Base-by-base conservation (phyloP, 2,113 vertebrate genomes). In the Nematolebias whitei region DNA sequence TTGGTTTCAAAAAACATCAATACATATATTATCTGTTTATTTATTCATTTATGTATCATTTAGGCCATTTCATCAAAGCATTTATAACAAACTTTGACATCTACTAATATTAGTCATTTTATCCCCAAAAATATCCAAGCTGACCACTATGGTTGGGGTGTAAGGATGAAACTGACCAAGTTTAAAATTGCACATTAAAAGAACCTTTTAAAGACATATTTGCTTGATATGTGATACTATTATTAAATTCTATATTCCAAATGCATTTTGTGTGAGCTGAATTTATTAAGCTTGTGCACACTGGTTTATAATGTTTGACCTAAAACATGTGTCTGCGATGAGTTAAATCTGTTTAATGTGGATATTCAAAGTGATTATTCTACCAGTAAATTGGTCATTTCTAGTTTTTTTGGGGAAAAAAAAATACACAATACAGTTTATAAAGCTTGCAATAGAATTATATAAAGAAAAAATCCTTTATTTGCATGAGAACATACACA, bases 391-490 rank as follows among this genome's bases (percentile, higher is more conserved):
- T 29, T 0, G 18, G 4, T 18, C 5, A 15, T 18, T 19, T 20
- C 35, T 52, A n/a, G 57, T 39, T 14, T 23, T 48, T 61, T 35
- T 57, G 12, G 57, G 49, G n/a, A n/a, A n/a, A n/a, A n/a, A n/a
- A 61, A 64, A 60, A n/a, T 4, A 19, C 12, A 1, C 12, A 13
- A 13, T 3, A 54, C n/a, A n/a, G n/a, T n/a, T n/a, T 19, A 55
- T 12, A 7, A 60, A 52, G 45, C 39, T 3, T 56, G 54, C 41
- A 58, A 1, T 40, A 3, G 16, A 29, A 16, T 7, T 32, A 5
- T 20, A 48, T 15, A 44, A 15, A 59, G 7, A 14, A 58, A 50
- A n/a, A n/a, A n/a, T n/a, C n/a, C n/a, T n/a, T n/a, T n/a, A n/a
- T n/a, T n/a, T n/a, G n/a, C n/a, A 38, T 59, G n/a, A 29, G 58